Conservation (phyloP, 2,113 vertebrate species). For the Pygoscelis adeliae region DNA sequence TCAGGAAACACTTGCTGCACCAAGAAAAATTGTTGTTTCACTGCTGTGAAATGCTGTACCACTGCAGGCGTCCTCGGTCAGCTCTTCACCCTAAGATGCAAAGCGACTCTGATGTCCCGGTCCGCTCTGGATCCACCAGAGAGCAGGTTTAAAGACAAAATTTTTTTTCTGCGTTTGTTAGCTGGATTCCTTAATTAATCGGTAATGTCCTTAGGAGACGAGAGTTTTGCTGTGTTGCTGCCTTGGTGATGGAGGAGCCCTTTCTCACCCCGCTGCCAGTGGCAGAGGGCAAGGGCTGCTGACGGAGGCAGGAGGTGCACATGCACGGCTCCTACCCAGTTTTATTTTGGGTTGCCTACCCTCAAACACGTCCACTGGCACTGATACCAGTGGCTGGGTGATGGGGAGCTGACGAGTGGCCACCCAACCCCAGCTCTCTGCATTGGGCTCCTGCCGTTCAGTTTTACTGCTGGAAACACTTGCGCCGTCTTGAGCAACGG, state of each 20-base stretch:
- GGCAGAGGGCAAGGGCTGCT: background rate
- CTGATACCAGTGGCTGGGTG: background rate
- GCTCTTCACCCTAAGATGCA: background rate
- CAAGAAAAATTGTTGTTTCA: background rate
- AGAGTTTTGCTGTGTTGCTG: background rate
- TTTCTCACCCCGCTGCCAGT: rapidly evolving
- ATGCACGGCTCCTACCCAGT: background rate
- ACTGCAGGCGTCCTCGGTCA: background rate
- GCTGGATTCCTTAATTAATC: background rate
- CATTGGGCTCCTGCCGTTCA: background rate
- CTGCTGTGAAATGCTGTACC: background rate
- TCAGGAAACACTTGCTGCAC: background rate
- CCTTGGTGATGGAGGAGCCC: background rate
- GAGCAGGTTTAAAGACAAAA: background rate
- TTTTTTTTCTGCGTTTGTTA: background rate
- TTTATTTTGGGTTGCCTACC: background rate
- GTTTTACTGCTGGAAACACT: background rate
- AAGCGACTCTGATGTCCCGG: background rate
- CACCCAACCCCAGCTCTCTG: background rate
- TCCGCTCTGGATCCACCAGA: background rate
- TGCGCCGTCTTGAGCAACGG: background rate
- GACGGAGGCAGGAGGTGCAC: background rate
- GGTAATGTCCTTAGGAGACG: background rate
- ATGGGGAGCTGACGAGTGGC: background rate
- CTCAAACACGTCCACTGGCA: background rate